Evolutionary conservation across 1,140 invertebrate species (phyloP), one percentile per base, ranked within the genome.

Genomic region (Drosophila varians): DNA sequence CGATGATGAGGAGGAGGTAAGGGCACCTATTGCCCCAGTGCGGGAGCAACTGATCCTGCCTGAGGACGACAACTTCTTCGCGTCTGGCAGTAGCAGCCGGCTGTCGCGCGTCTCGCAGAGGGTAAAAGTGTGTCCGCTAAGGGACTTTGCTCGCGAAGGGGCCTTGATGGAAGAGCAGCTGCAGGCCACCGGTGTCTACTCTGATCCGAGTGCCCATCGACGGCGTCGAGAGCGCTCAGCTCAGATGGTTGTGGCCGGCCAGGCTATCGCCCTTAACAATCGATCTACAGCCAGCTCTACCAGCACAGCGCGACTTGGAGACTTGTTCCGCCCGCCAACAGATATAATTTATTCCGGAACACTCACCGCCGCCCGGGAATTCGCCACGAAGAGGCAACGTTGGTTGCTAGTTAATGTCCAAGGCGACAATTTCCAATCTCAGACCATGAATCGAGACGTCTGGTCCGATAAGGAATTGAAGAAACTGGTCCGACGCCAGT

Each of bases 331-430:
- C 66, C 96, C 96, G 28, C 96, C 96, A 1, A 93, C 94, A 55
- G 95, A 96, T 80, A 92, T 96, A 21, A 93, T 95, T 19, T 94
- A 93, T 83, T 92, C 93, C 58, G 95, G 95, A 16, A 92, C 94
- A 21, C 94, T 96, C 76, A 92, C 93, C 9, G 91, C 94, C 88
- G 95, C 95, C 0, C 90, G 94, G 38, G 94, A 95, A 51, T 90
- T 91, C 28, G 95, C 94, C 8, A 93, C 93, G 42, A 89, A 84
- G 6, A 90, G 92, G 4, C 94, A 95, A 62, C 93, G 93, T 57
- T 96, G 96, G 96, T 74, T 96, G 9, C 92, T 96, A 70, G 95
- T 96, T 0, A 96, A 96, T 90, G 92, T 97, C 3, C 96, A 97
- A 90, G 94, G 96, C 91, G 93, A 95, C 16, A 95, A 96, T 90